Percentiles rank a stretch among this genome's conserved stretches.
These are phyloP conservation scores for Drosophila cardini DNA, from an alignment of 1,140 invertebrate species.

Conservation along the genomic window DNA sequence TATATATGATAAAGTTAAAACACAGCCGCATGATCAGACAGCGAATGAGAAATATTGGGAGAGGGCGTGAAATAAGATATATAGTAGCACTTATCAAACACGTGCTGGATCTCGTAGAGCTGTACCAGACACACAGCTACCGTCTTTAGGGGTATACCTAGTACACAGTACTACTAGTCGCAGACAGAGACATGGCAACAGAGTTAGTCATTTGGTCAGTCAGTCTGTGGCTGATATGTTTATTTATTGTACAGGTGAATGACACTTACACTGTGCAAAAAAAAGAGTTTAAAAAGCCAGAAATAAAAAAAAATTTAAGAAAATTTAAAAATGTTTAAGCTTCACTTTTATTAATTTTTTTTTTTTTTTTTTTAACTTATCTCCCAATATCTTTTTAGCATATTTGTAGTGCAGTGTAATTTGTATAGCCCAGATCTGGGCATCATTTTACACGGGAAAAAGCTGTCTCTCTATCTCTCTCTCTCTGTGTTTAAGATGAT, in stretches of 20 bases:
- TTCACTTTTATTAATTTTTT: too few relatives aligned
- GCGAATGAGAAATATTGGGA: background rate
- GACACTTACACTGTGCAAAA: slow-evolving; percentile 27
- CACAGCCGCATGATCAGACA: slow-evolving; percentile 10
- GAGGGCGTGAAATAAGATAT: slow-evolving; percentile 10
- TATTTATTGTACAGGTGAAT: slow-evolving; percentile 37
- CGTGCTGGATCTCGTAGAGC: slow-evolving; percentile 19
- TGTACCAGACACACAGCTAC: slow-evolving; percentile 4
- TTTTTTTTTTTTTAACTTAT: too few relatives aligned
- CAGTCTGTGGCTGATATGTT: slow-evolving; percentile 18
- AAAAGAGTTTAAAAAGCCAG: background rate
- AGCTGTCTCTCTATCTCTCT: background rate
- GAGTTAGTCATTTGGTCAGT: slow-evolving; percentile 17
- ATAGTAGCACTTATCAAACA: slow-evolving; percentile 16
- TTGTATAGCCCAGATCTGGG: background rate
- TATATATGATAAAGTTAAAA: background rate
- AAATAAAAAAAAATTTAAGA: background rate
- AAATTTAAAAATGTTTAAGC: too few relatives aligned
- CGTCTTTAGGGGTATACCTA: too few relatives aligned
- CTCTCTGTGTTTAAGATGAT: background rate
- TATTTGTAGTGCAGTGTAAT: background rate
- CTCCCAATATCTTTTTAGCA: too few relatives aligned
- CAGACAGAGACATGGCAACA: slow-evolving; percentile 5
- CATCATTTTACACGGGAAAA: slow-evolving; percentile 4
- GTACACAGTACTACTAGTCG: background rate